Evolutionary conservation across 2,888 invertebrate species (phyloP).

Genomic region (Dione vanillae): DNA sequence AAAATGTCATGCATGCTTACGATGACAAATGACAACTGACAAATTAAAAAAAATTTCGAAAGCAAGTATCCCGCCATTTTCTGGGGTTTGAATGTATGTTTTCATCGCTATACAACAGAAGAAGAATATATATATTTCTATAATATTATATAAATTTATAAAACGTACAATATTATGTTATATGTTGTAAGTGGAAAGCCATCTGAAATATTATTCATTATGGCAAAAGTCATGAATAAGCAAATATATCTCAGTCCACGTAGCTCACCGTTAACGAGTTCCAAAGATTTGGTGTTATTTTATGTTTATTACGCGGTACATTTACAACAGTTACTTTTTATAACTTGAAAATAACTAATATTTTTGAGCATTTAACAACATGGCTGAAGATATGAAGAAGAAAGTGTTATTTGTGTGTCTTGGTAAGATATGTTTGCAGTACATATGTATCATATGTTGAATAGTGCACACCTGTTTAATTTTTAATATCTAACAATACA

Average conservation of each 20-base stretch:
- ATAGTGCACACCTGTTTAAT: no score
- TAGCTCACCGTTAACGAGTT: not conserved
- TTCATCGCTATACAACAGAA: not conserved
- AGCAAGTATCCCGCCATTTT: not conserved
- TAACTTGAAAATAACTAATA: not conserved
- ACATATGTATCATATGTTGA: no score
- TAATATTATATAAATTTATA: not conserved
- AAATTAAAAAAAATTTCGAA: not conserved
- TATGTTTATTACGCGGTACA: not conserved
- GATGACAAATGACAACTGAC: conserved; percentile 13
- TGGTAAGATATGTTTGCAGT: conserved; percentile 41
- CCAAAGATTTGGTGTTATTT: not conserved
- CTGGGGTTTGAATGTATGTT: not conserved
- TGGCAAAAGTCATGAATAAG: not conserved
- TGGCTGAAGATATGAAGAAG: conserved; percentile 35
- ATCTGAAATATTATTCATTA: not conserved
- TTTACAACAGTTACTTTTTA: not conserved
- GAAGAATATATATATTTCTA: no score
- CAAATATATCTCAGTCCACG: not conserved
- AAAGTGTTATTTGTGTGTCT: conserved; percentile 42
- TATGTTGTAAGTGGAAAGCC: not conserved
- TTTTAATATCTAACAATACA: not conserved
- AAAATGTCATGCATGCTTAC: not conserved
- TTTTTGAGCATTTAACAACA: not conserved
- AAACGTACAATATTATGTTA: not conserved